Evolutionary conservation across 2,888 invertebrate genomes (phyloP).

Genomic region (Abrostola tripartita): DNA sequence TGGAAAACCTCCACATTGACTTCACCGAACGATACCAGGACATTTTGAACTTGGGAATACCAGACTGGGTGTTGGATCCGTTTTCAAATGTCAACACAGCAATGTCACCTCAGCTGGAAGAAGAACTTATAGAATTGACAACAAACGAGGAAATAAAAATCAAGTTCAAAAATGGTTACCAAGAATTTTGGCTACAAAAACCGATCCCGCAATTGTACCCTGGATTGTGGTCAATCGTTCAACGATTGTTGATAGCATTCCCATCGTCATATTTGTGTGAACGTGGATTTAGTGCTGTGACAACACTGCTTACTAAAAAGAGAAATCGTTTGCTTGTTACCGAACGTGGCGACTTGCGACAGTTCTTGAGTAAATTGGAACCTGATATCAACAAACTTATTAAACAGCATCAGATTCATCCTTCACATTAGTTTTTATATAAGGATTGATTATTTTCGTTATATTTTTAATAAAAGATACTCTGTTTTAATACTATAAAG

Average conservation of each 20-base stretch:
- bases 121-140: conserved; percentile 52
- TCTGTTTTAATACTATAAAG: conserved; percentile 19
- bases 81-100: conserved; percentile 55
- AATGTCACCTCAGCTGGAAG: conserved; percentile 47
- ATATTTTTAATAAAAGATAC: conserved; percentile 20
- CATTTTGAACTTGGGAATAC: conserved; percentile 49
- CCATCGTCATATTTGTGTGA: conserved; percentile 38
- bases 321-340: conserved; percentile 37
- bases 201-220: conserved; percentile 14
- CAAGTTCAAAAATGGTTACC: conserved; percentile 49
- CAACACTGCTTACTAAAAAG: conserved; percentile 43
- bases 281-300: conserved; percentile 32
- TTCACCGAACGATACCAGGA: conserved; percentile 44
- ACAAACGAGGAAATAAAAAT: conserved; percentile 50
- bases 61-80: conserved; percentile 52
- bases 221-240: conserved; percentile 22
- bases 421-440: conserved; percentile 11
- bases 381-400: conserved; percentile 49
- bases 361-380: conserved; percentile 49
- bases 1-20: conserved; percentile 46
- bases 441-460: conserved; percentile 13
- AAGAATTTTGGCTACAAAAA: conserved; percentile 44
- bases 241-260: conserved; percentile 30
- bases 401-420: conserved; percentile 20
- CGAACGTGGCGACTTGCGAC: conserved; percentile 48